Evolutionary conservation across 2,888 invertebrate species (phyloP), one percentile per base, ranked within the genome.

Genomic region (Epinotia bilunana): DNA sequence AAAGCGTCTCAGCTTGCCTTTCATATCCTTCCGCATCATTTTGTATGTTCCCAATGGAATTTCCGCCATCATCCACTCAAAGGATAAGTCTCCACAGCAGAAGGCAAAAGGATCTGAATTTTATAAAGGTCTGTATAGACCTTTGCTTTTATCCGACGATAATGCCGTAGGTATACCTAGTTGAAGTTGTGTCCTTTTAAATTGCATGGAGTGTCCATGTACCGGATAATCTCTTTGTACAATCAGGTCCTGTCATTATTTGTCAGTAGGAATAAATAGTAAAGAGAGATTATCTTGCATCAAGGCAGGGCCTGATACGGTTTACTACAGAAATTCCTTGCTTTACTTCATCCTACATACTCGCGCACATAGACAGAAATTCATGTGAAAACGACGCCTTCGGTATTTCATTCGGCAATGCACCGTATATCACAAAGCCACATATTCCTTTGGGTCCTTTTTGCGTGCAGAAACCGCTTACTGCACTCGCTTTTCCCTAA

Each of bases 41-140:
- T 68, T 16, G 20, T 55, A 57, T 43, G 16, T 55, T 58, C 58
- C 12, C 46, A 28, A 69, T 23, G 58, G 46, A 58, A 60, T 60
- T 23, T 46, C 58, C 23, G 43, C 20, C 16, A 68, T 58, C n/a
- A 60, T 60, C 68, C 67, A 55, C 39, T 68, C 23, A 23, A 16
- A 33, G 69, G 58, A 46, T 46, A 58, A 68, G 28, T 69, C 46
- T n/a, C 16, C 1, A 60, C 7, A n/a, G 43, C 11, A 69, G 23
- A 43, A 11, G 23, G n/a, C 46, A 53, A 53, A 64, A 68, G 57
- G 55, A 28, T 39, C 39, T 39, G 28, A 55, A 68, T 68, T 67
- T 68, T 57, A 57, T 67, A 39, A 39, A 55, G 3, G 20, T 33
- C 13, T 55, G 20, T 16, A 43, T 9, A 20, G 33, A 57, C 18